Evolutionary conservation across 2,113 vertebrate genomes (phyloP), one percentile per base, ranked within the genome.

Genomic region (Danionella cerebrum): DNA sequence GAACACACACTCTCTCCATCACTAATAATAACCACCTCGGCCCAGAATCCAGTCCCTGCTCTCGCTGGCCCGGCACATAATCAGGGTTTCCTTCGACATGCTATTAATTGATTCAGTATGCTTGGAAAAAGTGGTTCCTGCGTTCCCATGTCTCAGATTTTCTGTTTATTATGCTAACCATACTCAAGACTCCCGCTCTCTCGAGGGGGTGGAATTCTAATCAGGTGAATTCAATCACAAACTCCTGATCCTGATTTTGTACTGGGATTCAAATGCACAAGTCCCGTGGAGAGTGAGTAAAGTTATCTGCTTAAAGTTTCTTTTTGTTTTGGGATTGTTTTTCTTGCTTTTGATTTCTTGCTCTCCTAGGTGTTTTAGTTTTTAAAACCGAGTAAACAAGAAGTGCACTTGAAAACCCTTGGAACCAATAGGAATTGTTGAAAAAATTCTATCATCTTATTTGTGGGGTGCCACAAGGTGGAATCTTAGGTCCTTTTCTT

Each of bases 21-120:
- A 89, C 88, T 90, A 90, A 89, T 90, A 91, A 87, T 86, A 84
- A 86, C 82, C 87, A 86, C 84, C 88, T 87, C 87, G 80, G 90
- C 81, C 87, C 90, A 87, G 50, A 59, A 48, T 57, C 50, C 19
- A 27, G 51, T 57, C 63, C 63, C 57, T 14, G 19, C 25, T 45
- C 31, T 45, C 39, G 31, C 64, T 58, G 38, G 65, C 60, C 65
- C 27, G 10, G 18, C 38, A 90, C 88, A 92, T 91, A 90, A 91
- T 90, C 89, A 88, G 85, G 70, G 87, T 90, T 93, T 92, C 90
- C 91, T 90, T 84, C 85, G 88, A 92, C 91, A 92, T 89, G 90
- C 78, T 89, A 92, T 91, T 92, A 92, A 93, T 92, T 90, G 91
- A 89, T 92, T 91, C 91, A 90, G 86, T 90, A 92, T 93, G 91